Conservation (phyloP, 2,797 vertebrate species). For the Vultur gryphus region DNA sequence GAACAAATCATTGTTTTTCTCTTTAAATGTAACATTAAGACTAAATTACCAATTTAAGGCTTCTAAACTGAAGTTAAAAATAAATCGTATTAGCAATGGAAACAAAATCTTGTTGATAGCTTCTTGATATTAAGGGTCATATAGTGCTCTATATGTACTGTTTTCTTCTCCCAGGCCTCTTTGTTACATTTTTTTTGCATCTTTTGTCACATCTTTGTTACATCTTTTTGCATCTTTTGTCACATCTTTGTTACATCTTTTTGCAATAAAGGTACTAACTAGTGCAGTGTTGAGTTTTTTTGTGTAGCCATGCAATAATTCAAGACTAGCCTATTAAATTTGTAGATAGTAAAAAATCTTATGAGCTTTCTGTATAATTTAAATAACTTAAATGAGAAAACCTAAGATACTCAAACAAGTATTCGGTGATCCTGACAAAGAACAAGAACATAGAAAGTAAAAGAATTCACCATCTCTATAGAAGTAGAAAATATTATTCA, state of each 20-base stretch:
- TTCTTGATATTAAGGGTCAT: not conserved
- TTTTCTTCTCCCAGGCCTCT: not conserved
- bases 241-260: not conserved
- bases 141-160: not conserved
- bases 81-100: not conserved
- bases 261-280: not conserved
- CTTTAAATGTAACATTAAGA: not conserved
- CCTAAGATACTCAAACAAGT: not conserved
- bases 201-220: not conserved
- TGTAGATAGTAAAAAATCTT: not conserved
- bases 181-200: not conserved
- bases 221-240: not conserved
- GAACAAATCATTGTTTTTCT: not conserved
- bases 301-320: not conserved
- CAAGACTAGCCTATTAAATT: not conserved
- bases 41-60: not conserved
- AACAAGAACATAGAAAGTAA: not conserved
- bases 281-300: not conserved
- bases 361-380: not conserved
- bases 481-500: not conserved
- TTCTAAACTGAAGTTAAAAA: not conserved
- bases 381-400: not conserved
- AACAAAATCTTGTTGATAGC: not conserved
- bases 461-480: not conserved
- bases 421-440: not conserved